phyloP scores from a whole-genome alignment of 2,113 vertebrate genomes.

The Alouatta palliata region DNA sequence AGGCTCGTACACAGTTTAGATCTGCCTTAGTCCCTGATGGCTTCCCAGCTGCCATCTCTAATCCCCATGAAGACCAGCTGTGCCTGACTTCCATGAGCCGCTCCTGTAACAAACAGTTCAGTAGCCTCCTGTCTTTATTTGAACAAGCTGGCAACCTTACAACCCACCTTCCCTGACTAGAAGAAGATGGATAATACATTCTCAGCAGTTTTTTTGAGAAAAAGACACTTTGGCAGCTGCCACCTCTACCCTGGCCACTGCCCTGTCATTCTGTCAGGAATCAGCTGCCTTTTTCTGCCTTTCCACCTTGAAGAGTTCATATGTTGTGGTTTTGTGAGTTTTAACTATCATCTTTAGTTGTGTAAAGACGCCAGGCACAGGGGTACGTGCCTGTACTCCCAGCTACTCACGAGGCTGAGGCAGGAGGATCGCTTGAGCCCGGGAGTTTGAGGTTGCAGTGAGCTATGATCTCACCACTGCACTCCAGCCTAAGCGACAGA shows the following conservation, averaged over 20 bases:
- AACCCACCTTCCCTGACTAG: neutral
- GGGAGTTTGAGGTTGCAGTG: too few species aligned
- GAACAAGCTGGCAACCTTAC: constrained; percentile 47
- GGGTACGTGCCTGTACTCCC: too few species aligned
- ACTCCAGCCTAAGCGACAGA: too few species aligned
- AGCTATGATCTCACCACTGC: too few species aligned
- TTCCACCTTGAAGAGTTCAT: neutral
- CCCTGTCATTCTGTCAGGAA: neutral
- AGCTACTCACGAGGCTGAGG: too few species aligned
- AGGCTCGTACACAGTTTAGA: neutral
- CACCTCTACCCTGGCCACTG: neutral
- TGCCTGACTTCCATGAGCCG: neutral
- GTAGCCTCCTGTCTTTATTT: constrained; percentile 2
- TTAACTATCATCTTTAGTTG: constrained; percentile 17
- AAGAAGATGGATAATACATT: constrained; percentile 48
- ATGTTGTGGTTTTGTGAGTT: neutral
- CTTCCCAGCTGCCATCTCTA: neutral
- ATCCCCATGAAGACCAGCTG: neutral
- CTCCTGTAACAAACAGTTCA: neutral
- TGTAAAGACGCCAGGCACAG: neutral
- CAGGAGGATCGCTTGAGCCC: too few species aligned
- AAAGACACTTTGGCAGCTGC: neutral
- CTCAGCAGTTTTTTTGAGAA: constrained; percentile 57
- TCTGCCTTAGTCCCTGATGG: neutral
- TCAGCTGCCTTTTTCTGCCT: neutral